Base-by-base conservation (phyloP, 1,140 invertebrate species). In the Drosophila azteca region DNA sequence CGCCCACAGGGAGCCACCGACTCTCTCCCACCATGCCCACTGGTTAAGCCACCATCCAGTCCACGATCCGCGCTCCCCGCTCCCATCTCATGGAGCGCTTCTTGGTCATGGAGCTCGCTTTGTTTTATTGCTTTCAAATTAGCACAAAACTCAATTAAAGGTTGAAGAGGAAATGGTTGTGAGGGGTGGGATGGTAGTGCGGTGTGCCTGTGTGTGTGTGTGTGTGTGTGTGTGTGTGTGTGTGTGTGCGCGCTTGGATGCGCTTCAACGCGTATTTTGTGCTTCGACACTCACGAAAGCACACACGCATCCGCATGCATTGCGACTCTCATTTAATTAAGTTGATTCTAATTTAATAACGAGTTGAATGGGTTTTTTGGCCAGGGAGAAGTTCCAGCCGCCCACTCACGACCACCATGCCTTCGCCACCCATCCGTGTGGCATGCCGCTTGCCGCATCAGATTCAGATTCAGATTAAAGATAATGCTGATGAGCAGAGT, bases 331-430 rank as follows among this genome's bases (percentile, higher is more conserved):
- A 84, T 73, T 77, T 77, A 69, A 85, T 82, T 82, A 62, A 70
- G 65, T 82, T 75, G 64, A 75, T 71, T 85, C 82, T 85, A 85
- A 85, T 85, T 85, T 85, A 85, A 85, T 85, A 85, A 87, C 68
- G 59, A 82, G 74, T 39, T 59, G 66, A 69, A 69, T 63, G 55
- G 63, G 62, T 66, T 81, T 65, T 53, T 57, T n/a, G 62, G 60
- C 54, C 35, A 24, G 24, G 5, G 26, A 5, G 6, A 39, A 13
- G 29, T 4, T 5, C 0, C 9, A 20, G 22, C 31, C 29, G 4
- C n/a, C 43, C 54, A 31, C 43, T 22, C n/a, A 15, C 17, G 17
- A 20, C 26, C 15, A 26, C 24, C 17, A 31, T n/a, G 48, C 55
- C 26, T 46, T 60, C 44, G 52, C 57, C 68, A 46, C 61, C 48